These are phyloP conservation scores for Lordiphosa mommai DNA, from an alignment of 1,140 invertebrate genomes.

Conservation along the genomic window DNA sequence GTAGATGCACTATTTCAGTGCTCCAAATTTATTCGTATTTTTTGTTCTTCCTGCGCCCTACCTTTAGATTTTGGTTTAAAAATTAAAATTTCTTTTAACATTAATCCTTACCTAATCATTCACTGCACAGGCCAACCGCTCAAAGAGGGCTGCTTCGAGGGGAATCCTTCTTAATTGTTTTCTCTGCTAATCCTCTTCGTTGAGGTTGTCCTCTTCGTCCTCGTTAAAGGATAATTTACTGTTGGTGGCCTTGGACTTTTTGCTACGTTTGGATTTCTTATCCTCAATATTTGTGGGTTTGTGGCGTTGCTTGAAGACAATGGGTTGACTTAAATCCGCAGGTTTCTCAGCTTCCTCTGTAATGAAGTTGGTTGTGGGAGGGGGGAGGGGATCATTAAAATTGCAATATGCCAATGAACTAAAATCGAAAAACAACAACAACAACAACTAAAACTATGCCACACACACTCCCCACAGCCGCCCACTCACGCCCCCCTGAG, in stretches of 20 bases:
- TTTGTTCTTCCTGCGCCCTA: too few relatives aligned
- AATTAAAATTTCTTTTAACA: too few relatives aligned
- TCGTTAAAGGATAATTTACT: slow-evolving; percentile 72
- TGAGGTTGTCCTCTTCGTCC: slow-evolving; percentile 67
- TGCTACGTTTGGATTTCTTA: slow-evolving; percentile 25
- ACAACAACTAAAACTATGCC: not conserved
- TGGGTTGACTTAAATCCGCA: slow-evolving; percentile 67
- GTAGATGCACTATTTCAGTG: too few relatives aligned
- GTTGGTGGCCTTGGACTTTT: slow-evolving; percentile 43
- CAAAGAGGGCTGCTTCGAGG: slow-evolving; percentile 2
- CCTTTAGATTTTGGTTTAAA: too few relatives aligned
- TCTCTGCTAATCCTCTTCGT: slow-evolving; percentile 32
- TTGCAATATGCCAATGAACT: slow-evolving; percentile 1
- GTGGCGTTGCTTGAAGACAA: slow-evolving; percentile 61
- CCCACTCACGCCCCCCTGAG: not conserved
- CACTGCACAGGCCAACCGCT: slow-evolving; percentile 19
- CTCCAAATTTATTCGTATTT: too few relatives aligned
- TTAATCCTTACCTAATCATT: slow-evolving; percentile 36
- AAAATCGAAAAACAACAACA: not conserved
- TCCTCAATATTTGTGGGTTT: slow-evolving; percentile 37
- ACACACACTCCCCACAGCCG: slow-evolving; percentile 10
- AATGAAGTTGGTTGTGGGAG: slow-evolving; percentile 14
- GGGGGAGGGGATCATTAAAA: slow-evolving; percentile 6
- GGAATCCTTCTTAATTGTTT: not conserved
- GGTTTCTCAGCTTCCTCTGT: slow-evolving; percentile 65